Evolutionary conservation across 2,797 vertebrate species (phyloP).

Genomic region (Microctenopoma steveboyesi): DNA sequence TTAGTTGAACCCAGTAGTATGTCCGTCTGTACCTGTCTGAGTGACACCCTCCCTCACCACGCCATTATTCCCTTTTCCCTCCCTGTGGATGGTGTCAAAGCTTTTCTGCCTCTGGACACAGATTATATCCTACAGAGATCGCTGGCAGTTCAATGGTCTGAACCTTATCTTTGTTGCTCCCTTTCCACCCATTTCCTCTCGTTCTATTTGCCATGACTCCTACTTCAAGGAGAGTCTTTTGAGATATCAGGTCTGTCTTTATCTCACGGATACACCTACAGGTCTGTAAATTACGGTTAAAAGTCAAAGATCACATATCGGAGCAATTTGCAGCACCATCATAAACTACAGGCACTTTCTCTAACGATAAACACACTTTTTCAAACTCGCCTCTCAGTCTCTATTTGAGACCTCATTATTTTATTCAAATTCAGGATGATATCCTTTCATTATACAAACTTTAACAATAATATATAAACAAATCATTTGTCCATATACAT

Average conservation of each 20-base stretch:
- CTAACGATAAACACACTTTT: neutral
- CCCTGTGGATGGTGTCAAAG: constrained; percentile 51
- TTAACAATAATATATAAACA: too few relatives aligned
- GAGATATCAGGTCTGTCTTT: constrained; percentile 29
- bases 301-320: constrained; percentile 30
- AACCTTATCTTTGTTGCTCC: constrained; percentile 55
- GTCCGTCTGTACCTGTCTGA: constrained; percentile 14
- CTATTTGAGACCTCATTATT: too few relatives aligned
- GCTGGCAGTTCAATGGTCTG: constrained; percentile 53
- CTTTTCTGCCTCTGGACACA: constrained; percentile 58
- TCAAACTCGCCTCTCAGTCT: too few relatives aligned
- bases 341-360: neutral
- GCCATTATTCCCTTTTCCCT: neutral
- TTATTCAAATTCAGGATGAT: too few relatives aligned
- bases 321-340: constrained; percentile 14
- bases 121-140: constrained; percentile 66
- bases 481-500: too few relatives aligned
- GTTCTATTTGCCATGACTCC: constrained; percentile 45
- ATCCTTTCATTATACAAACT: too few relatives aligned
- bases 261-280: constrained; percentile 9
- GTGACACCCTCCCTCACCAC: neutral
- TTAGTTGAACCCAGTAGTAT: neutral
- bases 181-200: constrained; percentile 26
- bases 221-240: constrained; percentile 43
- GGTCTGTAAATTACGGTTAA: constrained; percentile 37